A percentile compares a stretch with the other conserved stretches of the same genome.
These are phyloP conservation scores for Rhysida immarginata DNA, from an alignment of 1,140 invertebrate species.

Conservation along the genomic window DNA sequence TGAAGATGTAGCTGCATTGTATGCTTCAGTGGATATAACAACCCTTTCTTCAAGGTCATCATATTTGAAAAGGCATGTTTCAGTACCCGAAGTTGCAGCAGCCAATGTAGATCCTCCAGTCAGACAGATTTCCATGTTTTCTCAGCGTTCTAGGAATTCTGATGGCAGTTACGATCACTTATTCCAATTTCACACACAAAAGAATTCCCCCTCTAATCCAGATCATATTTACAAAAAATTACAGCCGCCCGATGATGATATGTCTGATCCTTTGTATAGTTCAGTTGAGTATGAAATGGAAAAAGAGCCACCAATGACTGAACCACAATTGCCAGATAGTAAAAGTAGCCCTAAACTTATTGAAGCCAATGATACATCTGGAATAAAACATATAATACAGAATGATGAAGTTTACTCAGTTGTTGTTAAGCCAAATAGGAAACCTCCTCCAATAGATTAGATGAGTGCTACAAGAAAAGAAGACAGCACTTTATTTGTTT, in stretches of 20 bases:
- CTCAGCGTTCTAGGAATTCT: background rate
- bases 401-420: constrained; percentile 9
- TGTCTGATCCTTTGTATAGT: background rate
- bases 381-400: constrained; percentile 1
- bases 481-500: too few species aligned
- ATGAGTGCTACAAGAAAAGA: too few species aligned
- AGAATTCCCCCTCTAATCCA: background rate
- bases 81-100: background rate
- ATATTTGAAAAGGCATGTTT: background rate
- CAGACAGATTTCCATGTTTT: background rate
- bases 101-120: too few species aligned
- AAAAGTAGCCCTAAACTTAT: background rate
- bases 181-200: constrained; percentile 3
- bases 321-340: background rate
- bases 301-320: background rate
- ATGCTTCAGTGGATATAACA: constrained; percentile 1
- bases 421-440: background rate
- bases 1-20: background rate
- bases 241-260: background rate
- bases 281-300: background rate
- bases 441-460: too few species aligned
- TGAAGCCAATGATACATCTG: background rate
- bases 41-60: background rate
- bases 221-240: constrained; percentile 4
- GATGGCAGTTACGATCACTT: constrained; percentile 3